These are phyloP conservation scores for Eriocheir sinensis DNA, from an alignment of 1,140 invertebrate species.

Conservation along the genomic window DNA sequence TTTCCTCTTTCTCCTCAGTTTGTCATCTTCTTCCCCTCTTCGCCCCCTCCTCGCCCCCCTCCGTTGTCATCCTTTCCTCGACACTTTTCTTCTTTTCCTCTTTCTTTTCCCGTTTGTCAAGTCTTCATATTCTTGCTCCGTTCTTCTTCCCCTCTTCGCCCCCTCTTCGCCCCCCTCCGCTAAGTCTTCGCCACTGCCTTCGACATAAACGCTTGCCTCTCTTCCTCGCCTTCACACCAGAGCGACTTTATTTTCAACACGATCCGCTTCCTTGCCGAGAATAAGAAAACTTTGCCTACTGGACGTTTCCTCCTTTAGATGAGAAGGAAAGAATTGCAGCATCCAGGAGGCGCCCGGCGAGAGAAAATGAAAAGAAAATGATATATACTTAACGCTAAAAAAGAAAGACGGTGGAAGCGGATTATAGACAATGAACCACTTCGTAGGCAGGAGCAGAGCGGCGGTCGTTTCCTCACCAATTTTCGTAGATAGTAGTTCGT, in stretches of 20 bases:
- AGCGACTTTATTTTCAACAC: neutral
- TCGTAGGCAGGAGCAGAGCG: neutral
- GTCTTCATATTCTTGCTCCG: neutral
- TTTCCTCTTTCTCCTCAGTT: neutral
- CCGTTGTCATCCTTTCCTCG: neutral
- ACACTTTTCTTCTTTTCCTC: neutral
- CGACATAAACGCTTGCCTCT: neutral
- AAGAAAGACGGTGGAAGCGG: neutral
- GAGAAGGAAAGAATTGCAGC: neutral
- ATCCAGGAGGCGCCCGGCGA: neutral
- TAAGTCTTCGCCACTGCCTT: neutral
- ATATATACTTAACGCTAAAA: neutral
- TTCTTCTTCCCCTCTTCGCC: neutral
- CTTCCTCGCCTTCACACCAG: neutral
- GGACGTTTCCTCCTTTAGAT: neutral
- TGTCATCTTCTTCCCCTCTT: neutral
- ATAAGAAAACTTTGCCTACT: neutral
- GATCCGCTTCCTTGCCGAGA: neutral
- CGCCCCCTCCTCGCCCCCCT: too few species aligned
- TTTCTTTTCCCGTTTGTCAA: neutral
- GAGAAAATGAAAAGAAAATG: too few species aligned
- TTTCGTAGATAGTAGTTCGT: conserved; percentile 2
- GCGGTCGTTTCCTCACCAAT: neutral
- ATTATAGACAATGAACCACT: neutral
- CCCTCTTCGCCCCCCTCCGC: conserved; percentile 4